Conservation (phyloP, 2,797 vertebrate species). For the Clamator glandarius region DNA sequence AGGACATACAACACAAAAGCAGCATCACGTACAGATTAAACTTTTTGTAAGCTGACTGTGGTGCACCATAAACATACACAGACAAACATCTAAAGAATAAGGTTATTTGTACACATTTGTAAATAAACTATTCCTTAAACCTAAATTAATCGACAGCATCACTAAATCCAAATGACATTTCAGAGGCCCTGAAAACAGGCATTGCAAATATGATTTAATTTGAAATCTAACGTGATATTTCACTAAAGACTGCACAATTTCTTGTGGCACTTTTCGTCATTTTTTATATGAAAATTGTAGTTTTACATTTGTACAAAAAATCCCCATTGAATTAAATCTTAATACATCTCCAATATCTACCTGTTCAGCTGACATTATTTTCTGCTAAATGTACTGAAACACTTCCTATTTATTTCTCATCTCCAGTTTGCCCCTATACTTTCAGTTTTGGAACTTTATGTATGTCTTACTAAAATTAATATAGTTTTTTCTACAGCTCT, state of each 20-base stretch:
- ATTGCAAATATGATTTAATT: not conserved
- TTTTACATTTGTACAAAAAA: not conserved
- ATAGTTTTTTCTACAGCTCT: not conserved
- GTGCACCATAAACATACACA: no score
- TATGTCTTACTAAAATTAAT: not conserved
- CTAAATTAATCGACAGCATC: no score
- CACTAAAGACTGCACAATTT: not conserved
- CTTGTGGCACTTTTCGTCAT: not conserved
- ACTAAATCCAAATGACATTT: not conserved
- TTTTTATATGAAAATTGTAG: not conserved
- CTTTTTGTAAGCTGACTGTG: no score
- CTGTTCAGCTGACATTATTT: not conserved
- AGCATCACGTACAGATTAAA: no score
- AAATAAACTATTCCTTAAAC: no score
- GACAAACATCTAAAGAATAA: no score
- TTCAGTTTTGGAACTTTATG: not conserved
- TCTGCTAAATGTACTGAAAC: not conserved
- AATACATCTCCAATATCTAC: not conserved
- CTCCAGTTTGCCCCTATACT: not conserved
- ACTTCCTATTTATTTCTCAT: not conserved
- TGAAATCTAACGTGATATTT: not conserved
- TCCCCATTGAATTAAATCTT: not conserved
- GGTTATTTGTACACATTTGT: no score
- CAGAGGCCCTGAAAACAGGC: not conserved
- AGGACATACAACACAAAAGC: no score